Evolutionary conservation across 2,888 invertebrate species (phyloP).

Genomic region (Diloba caeruleocephala): DNA sequence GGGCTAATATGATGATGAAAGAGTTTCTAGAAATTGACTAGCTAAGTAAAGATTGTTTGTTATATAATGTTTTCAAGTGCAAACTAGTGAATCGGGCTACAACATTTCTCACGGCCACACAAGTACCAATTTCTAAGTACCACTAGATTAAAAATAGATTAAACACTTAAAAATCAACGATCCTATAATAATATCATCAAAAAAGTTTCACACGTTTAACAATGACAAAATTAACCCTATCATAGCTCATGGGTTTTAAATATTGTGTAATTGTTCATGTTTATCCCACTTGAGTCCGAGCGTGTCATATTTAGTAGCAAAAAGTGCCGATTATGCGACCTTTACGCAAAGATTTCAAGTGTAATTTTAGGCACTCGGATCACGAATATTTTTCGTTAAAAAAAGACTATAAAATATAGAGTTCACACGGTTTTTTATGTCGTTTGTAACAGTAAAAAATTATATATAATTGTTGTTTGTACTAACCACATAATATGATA

Average conservation of each 20-base stretch:
- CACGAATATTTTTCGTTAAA: constrained; percentile 29
- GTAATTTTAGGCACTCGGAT: constrained; percentile 64
- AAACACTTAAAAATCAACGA: constrained; percentile 21
- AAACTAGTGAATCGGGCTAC: not conserved
- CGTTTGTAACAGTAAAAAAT: not conserved
- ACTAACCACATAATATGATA: no score
- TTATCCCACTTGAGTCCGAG: constrained; percentile 77
- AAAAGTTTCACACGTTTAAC: constrained; percentile 44
- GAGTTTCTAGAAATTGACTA: no score
- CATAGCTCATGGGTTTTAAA: constrained; percentile 60
- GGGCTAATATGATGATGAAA: no score
- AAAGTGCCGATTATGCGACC: constrained; percentile 48
- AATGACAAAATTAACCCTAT: constrained; percentile 49
- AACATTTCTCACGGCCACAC: constrained; percentile 20
- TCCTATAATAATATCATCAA: constrained; percentile 32
- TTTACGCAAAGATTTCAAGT: constrained; percentile 54
- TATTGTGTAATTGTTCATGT: constrained; percentile 67
- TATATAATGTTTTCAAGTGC: no score
- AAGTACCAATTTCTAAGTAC: constrained; percentile 10
- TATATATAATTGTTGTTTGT: not conserved
- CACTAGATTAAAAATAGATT: constrained; percentile 19
- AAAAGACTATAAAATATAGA: constrained; percentile 24
- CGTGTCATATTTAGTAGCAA: constrained; percentile 73
- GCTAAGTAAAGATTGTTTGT: no score
- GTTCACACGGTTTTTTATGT: constrained; percentile 43